phyloP scores from a whole-genome alignment of 2,113 vertebrate genomes.

The Dipodomys merriami region DNA sequence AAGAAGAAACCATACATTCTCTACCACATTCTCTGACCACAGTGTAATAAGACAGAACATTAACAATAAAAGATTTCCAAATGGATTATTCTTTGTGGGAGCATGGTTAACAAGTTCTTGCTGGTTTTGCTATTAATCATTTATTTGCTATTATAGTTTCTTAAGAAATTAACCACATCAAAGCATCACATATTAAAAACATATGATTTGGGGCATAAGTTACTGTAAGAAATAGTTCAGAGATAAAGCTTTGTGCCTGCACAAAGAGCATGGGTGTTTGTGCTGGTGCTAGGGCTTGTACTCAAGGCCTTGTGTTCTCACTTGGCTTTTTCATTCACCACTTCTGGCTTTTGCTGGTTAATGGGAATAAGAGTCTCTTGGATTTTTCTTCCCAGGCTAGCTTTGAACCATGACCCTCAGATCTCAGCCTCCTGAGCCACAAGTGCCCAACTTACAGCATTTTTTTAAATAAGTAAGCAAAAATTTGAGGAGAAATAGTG shows the following conservation, averaged over 20 bases:
- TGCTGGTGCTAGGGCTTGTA: no score
- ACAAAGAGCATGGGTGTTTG: no score
- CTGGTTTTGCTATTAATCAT: background rate
- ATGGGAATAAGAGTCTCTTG: no score
- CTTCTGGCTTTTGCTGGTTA: no score
- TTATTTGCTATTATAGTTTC: background rate
- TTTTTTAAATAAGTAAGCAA: background rate
- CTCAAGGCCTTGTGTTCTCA: no score
- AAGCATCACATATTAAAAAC: background rate
- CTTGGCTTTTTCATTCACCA: no score
- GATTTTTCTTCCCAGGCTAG: no score
- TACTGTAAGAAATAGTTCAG: background rate
- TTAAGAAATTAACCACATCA: constrained; percentile 23
- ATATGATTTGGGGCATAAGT: constrained; percentile 1
- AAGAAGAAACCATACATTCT: background rate
- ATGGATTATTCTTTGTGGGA: background rate
- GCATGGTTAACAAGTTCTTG: background rate
- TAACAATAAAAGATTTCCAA: background rate
- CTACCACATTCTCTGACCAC: background rate
- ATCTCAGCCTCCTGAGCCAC: no score
- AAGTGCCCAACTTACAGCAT: no score
- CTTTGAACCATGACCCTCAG: no score
- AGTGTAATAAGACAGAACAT: background rate
- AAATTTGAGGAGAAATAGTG: background rate
- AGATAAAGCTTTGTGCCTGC: background rate